Base-by-base conservation (phyloP, 2,888 invertebrate genomes). In the Tetrapedia diversipes region DNA sequence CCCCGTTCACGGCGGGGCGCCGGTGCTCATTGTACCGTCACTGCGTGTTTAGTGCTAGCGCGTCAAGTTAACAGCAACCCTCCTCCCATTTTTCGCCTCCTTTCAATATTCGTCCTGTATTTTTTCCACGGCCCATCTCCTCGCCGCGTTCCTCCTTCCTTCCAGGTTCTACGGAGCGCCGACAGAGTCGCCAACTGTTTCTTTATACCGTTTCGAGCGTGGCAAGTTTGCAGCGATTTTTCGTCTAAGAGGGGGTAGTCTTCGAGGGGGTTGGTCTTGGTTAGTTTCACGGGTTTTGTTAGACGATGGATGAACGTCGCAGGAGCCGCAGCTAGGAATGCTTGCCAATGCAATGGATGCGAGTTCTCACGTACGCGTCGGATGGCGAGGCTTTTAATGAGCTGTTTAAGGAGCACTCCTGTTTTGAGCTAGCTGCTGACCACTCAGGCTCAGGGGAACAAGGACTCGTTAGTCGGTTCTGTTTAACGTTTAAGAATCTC, bases 31-130 rank as follows among this genome's bases (percentile, higher is more conserved):
- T 88, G 88, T 88, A 80, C 84, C 86, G 82, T 86, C 85, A 75
- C 83, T 85, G 82, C 81, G 81, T 88, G 84, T 86, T 87, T 87
- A 86, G 86, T 71, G 86, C 86, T 87, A 87, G 84, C 86, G 82
- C 86, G 88, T 86, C 86, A 84, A 82, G 83, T 87, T 87, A 88
- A 87, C 87, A 87, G 84, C 86, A 81, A 81, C 84, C 82, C 83
- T 77, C 77, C 72, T 56, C 71, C n/a, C n/a, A n/a, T n/a, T 76
- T 74, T 54, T 67, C 67, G 45, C 65, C 73, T 79, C 68, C 75
- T 69, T n/a, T n/a, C n/a, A n/a, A n/a, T n/a, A n/a, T n/a, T n/a
- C n/a, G n/a, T n/a, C n/a, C n/a, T n/a, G n/a, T n/a, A n/a, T n/a
- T n/a, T 29, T 43, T 32, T 24, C 61, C 32, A 39, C 53, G 49